phyloP scores from a whole-genome alignment of 2,888 invertebrate genomes.

The Nephrotoma flavescens region DNA sequence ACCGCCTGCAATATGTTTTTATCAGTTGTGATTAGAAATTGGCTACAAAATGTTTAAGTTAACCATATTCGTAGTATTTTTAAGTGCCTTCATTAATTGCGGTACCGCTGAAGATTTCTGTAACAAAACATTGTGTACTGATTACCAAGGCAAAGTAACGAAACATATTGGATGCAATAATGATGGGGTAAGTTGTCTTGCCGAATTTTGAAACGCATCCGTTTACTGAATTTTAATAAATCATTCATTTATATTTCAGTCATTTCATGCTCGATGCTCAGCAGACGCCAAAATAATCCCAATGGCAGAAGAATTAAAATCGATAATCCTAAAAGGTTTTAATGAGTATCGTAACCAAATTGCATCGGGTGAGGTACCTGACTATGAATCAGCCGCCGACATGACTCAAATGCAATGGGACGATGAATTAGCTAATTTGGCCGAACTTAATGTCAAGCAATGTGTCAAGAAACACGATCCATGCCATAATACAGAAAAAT shows the following conservation, averaged over 20 bases:
- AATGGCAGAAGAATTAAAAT: not conserved
- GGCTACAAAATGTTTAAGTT: not conserved
- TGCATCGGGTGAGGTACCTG: not conserved
- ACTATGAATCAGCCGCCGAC: not conserved
- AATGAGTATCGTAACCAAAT: not conserved
- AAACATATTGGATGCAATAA: not conserved
- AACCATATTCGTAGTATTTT: not conserved
- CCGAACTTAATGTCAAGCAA: not conserved
- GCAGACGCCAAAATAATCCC: not conserved
- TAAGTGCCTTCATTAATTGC: not conserved
- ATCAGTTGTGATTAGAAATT: not conserved
- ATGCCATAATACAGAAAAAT: not conserved
- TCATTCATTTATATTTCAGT: not conserved
- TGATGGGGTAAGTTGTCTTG: not conserved
- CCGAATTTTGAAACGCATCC: not conserved
- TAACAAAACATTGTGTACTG: not conserved
- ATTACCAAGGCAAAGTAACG: not conserved
- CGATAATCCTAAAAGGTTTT: not conserved
- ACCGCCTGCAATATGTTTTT: not conserved
- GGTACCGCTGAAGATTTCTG: not conserved
- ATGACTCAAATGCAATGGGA: not conserved
- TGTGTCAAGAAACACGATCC: not conserved
- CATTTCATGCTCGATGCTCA: not conserved
- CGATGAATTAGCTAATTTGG: not conserved
- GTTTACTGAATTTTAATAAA: not conserved